Evolutionary conservation across 1,140 invertebrate species (phyloP).

Genomic region (Drosophila subobscura): DNA sequence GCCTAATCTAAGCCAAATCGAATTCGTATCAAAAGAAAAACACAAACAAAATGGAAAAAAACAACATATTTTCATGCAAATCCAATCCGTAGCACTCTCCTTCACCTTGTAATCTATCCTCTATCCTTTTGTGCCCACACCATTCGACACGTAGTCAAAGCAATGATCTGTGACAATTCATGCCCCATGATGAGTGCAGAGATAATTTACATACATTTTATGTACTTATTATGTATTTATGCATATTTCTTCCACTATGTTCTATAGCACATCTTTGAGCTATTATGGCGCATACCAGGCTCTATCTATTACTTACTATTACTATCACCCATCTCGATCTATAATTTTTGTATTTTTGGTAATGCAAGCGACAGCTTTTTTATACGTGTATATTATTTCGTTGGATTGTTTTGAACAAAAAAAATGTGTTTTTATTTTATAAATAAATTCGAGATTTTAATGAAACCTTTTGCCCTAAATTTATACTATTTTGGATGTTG

Average conservation of each 20-base stretch:
- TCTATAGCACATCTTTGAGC: constrained; percentile 2
- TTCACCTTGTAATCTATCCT: background rate
- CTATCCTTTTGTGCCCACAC: constrained; percentile 4
- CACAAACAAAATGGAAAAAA: constrained; percentile 23
- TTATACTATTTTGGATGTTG: no score
- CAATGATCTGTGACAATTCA: background rate
- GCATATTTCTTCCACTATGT: background rate
- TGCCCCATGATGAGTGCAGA: background rate
- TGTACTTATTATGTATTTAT: background rate
- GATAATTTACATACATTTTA: no score
- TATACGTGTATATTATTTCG: constrained; percentile 64
- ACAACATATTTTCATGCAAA: constrained; percentile 58
- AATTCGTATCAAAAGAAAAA: constrained; percentile 44
- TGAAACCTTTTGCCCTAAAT: background rate
- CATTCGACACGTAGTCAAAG: constrained; percentile 6
- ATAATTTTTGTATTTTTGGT: constrained; percentile 51
- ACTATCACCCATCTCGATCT: constrained; percentile 19
- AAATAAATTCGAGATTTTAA: constrained; percentile 76
- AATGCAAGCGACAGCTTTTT: constrained; percentile 49
- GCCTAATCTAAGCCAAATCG: constrained; percentile 74
- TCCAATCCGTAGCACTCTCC: constrained; percentile 46
- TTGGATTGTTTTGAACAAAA: constrained; percentile 72
- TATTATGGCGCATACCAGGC: no score
- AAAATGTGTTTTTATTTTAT: constrained; percentile 80
- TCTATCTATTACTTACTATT: background rate